Evolutionary conservation across 2,113 vertebrate species (phyloP), one percentile per base, ranked within the genome.

Genomic region (Crotalus tigris): DNA sequence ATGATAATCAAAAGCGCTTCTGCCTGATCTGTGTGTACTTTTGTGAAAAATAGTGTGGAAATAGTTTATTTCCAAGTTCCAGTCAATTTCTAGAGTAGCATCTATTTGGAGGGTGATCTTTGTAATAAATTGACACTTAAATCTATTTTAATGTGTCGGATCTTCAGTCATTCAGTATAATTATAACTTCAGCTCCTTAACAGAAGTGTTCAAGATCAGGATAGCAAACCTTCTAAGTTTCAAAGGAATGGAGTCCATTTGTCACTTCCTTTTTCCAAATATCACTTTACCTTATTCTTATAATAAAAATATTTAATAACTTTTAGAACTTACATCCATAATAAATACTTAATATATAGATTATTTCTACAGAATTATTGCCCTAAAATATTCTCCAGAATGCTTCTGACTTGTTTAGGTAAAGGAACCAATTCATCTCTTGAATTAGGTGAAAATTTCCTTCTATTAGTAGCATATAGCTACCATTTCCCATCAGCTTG

Each of bases 371-470:
- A 85, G 26, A 90, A 90, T 61, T 33, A 10, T 85, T 29, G 54
- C n/a, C 4, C 26, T 85, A 51, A 89, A 58, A 33, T 24, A 29
- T 53, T 58, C 29, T 85, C 44, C 29, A 51, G 88, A 39, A 6
- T 24, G 54, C 44, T 93, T 93, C 92, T 55, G 59, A 55, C 51
- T 57, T 92, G n/a, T 8, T 26, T 89, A 86, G 51, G 55, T 57
- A 53, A 24, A 33, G 75, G 55, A 90, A 49, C 29, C 44, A 49
- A 49, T 85, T 90, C 88, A 93, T 75, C 55, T 93, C 64, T 90
- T 93, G 69, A 90, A 93, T 55, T 51, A 46, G 69, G 54, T 90
- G 75, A 75, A 90, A 93, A 59, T 8, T n/a, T 90, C 69, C 88
- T 90, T 90, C 75, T 55, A 39, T n/a, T 46, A 86, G 88, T 23